A percentile compares a stretch with the other conserved stretches of the same genome.
Evolutionary conservation across 2,888 invertebrate species (phyloP).

Genomic region (Platerodrilus igneus): DNA sequence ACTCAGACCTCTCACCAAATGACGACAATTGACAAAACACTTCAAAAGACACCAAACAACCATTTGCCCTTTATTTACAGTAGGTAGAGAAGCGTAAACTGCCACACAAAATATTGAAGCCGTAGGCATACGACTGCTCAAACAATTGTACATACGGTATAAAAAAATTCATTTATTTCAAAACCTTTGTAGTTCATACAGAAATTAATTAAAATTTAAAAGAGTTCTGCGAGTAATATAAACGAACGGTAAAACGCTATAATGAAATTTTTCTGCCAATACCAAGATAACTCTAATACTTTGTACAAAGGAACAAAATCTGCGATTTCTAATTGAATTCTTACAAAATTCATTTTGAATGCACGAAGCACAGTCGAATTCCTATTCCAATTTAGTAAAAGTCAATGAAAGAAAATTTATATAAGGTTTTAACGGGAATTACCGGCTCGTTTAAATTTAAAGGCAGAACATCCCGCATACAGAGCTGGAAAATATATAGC

Average conservation of each 20-base stretch:
- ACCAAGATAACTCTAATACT: constrained; percentile 9
- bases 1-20: too few species aligned
- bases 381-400: constrained; percentile 17
- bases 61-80: too few species aligned
- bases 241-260: constrained; percentile 4
- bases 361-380: constrained; percentile 13
- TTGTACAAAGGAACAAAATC: constrained; percentile 8
- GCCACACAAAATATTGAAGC: too few species aligned
- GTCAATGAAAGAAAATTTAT: constrained; percentile 20
- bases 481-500: constrained; percentile 4
- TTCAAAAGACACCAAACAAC: too few species aligned
- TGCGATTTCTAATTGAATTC: constrained; percentile 15
- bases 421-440: constrained; percentile 14
- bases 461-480: not conserved
- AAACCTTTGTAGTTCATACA: too few species aligned
- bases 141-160: too few species aligned
- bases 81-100: too few species aligned
- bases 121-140: too few species aligned
- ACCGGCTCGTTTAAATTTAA: constrained; percentile 13
- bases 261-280: constrained; percentile 7
- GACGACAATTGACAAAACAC: too few species aligned
- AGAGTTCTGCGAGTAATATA: too few species aligned
- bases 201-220: constrained; percentile 8
- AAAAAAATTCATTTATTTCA: too few species aligned
- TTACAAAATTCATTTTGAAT: constrained; percentile 14